Conservation (phyloP, 2,797 vertebrate genomes). For the Myotis vivesi region DNA sequence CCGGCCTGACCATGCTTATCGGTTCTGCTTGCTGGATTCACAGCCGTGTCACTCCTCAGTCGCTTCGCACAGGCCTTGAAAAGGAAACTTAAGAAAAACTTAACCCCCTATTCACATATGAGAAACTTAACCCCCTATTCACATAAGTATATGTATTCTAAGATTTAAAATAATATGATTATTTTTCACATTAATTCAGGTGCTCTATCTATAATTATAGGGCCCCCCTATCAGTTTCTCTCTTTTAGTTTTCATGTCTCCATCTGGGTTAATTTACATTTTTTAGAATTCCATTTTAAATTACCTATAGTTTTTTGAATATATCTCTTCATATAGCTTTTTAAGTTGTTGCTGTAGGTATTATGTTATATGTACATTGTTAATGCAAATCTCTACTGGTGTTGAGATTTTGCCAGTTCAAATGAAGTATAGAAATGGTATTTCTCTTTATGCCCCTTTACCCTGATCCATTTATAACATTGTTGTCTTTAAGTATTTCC, state of each 20-base stretch:
- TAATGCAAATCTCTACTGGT: background rate
- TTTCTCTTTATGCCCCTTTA: slow-evolving; percentile 5
- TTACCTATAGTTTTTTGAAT: background rate
- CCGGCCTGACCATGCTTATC: too few species aligned
- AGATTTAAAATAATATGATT: too few species aligned
- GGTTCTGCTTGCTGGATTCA: too few species aligned
- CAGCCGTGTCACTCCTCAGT: too few species aligned
- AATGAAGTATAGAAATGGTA: background rate
- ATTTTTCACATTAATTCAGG: too few species aligned
- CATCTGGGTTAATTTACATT: background rate
- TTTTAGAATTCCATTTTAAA: background rate
- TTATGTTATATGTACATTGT: background rate
- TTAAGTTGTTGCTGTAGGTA: background rate
- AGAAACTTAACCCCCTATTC: too few species aligned
- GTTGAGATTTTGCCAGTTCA: background rate
- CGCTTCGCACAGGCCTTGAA: too few species aligned
- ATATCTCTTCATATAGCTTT: background rate
- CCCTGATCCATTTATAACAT: background rate
- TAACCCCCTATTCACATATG: too few species aligned
- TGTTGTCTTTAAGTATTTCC: background rate
- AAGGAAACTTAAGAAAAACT: too few species aligned
- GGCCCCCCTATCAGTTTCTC: background rate
- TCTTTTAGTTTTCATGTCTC: background rate
- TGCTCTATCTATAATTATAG: too few species aligned
- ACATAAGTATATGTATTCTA: too few species aligned